Evolutionary conservation across 2,113 vertebrate species (phyloP), one percentile per base, ranked within the genome.

Genomic region (Nannospalax galili): DNA sequence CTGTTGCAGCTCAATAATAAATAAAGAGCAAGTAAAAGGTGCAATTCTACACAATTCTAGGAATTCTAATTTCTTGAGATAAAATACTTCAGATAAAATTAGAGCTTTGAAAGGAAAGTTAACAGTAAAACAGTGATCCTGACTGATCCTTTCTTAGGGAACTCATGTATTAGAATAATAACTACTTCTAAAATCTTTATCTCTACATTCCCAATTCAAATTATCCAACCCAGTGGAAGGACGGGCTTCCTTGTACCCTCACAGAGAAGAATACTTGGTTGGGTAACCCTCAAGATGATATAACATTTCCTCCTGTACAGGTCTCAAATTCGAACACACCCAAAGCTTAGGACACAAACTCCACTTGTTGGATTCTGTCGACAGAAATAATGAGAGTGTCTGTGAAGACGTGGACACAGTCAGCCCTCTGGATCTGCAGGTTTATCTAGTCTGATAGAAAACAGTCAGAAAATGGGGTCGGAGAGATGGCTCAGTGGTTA

Each of bases 31-130:
- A 94, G 88, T 94, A 91, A 85, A 94, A 93, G 80, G 82, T 82
- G n/a, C 88, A 35, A 84, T 64, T 80, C 82, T 62, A 90, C 77
- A 91, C n/a, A 64, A 24, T n/a, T n/a, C n/a, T n/a, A n/a, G n/a
- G n/a, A n/a, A n/a, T n/a, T n/a, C n/a, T n/a, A n/a, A n/a, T 72
- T 93, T 88, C 82, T 90, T 91, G 74, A 78, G n/a, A 92, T 77
- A 95, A 96, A 90, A 91, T 77, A 82, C 69, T 56, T 74, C 52
- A 88, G 12, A 75, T 75, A 90, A 94, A 88, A n/a, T n/a, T n/a
- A n/a, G n/a, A n/a, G n/a, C n/a, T 84, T 64, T 93, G 65, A 90
- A 95, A 95, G 32, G 64, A 91, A 93, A 94, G 64, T 88, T 92
- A 94, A 89, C 75, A 84, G 92, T 91, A 93, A 94, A 90, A 87